These are phyloP conservation scores for Noctua comes DNA, from an alignment of 2,888 invertebrate species.

Conservation along the genomic window DNA sequence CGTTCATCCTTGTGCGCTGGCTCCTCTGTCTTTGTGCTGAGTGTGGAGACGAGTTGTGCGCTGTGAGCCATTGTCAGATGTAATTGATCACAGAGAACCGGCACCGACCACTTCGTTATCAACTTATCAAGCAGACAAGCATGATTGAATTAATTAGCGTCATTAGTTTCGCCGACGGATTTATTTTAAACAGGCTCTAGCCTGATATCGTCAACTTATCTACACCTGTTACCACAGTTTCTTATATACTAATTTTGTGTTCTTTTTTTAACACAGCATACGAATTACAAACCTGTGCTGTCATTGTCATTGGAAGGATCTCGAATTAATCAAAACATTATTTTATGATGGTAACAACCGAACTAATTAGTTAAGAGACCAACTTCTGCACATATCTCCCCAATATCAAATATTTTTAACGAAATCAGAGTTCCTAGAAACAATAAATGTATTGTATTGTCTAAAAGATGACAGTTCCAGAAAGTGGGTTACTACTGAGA, in stretches of 20 bases:
- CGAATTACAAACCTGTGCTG: background rate
- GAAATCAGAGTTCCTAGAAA: background rate
- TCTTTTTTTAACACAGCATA: slow-evolving; percentile 4
- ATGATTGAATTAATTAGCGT: slow-evolving; percentile 76
- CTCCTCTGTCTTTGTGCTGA: slow-evolving; percentile 68
- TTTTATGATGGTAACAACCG: background rate
- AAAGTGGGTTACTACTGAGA: background rate
- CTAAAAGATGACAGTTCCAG: background rate
- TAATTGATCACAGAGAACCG: slow-evolving; percentile 72
- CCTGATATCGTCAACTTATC: slow-evolving; percentile 12
- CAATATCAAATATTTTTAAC: background rate
- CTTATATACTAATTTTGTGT: background rate
- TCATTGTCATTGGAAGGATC: background rate
- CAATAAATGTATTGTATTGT: background rate
- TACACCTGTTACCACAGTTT: slow-evolving; percentile 23
- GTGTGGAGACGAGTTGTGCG: slow-evolving; percentile 51
- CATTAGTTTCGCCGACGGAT: slow-evolving; percentile 69
- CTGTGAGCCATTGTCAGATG: slow-evolving; percentile 62
- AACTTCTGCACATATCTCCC: background rate
- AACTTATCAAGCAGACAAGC: slow-evolving; percentile 46
- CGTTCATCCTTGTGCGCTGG: slow-evolving; percentile 80
- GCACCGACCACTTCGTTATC: slow-evolving; percentile 71
- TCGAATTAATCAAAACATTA: slow-evolving; percentile 6
- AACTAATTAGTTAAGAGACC: background rate
- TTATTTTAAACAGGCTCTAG: slow-evolving; percentile 55